Conservation (phyloP, 2,113 vertebrate species). For the Dicaeum eximium region DNA sequence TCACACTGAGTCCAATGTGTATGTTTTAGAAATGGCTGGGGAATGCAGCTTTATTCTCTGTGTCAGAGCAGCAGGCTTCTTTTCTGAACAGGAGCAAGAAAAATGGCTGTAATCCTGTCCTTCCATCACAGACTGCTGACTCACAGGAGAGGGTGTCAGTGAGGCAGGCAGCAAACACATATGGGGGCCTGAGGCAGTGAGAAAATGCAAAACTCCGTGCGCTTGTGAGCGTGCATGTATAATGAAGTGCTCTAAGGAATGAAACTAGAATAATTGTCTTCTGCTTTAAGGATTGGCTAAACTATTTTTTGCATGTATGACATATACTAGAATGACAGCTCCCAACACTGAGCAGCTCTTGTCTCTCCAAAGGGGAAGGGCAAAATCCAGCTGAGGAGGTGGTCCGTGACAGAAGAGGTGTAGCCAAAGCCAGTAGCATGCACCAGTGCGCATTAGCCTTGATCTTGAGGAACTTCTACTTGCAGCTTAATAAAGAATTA, state of each 20-base stretch:
- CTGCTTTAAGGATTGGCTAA: background rate
- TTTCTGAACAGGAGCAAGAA: background rate
- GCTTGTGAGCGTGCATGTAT: fast-evolving
- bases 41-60: background rate
- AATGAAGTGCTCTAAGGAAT: background rate
- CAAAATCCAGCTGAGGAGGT: background rate
- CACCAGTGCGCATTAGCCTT: background rate
- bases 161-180: background rate
- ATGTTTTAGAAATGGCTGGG: background rate
- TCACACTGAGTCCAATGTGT: background rate
- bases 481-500: background rate
- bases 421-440: background rate
- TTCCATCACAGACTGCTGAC: background rate
- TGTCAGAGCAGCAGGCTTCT: background rate
- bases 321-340: background rate
- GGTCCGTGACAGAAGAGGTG: background rate
- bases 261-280: background rate
- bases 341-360: background rate
- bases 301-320: fast-evolving
- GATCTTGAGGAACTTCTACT: background rate
- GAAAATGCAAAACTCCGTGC: background rate
- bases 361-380: background rate
- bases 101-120: background rate
- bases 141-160: background rate
- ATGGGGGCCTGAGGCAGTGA: background rate